Percentiles rank a stretch among this genome's conserved stretches.
phyloP scores from a whole-genome alignment of 2,113 vertebrate genomes.

The Mobula hypostoma region DNA sequence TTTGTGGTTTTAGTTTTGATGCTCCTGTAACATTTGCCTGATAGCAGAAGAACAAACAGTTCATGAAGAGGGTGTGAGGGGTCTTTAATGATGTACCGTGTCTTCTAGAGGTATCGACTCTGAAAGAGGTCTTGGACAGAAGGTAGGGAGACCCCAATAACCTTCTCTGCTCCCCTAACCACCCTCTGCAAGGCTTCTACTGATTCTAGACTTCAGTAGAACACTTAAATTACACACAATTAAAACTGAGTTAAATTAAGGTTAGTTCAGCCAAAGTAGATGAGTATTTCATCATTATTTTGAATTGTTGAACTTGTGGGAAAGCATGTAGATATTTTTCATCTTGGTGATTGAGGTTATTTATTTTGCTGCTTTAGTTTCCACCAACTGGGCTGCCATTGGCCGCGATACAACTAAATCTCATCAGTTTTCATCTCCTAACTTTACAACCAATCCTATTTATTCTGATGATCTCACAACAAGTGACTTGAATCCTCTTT shows the following conservation, averaged over 20 bases:
- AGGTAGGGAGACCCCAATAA: too few species aligned
- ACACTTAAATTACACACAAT: not conserved
- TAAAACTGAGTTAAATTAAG: not conserved
- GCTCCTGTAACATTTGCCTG: too few species aligned
- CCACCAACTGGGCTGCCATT: not conserved
- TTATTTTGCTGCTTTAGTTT: not conserved
- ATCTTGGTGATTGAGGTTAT: not conserved
- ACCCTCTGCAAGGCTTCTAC: not conserved
- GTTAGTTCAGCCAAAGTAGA: not conserved
- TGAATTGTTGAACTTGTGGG: not conserved
- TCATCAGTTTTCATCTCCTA: not conserved
- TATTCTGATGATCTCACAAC: not conserved
- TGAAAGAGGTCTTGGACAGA: too few species aligned
- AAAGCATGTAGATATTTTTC: not conserved
- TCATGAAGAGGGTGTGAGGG: too few species aligned
- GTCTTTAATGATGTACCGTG: too few species aligned
- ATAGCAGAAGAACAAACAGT: too few species aligned
- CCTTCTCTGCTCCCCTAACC: too few species aligned
- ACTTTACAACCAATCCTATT: not conserved
- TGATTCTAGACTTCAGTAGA: not conserved
- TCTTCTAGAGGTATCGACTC: too few species aligned
- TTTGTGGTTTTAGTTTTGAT: too few species aligned
- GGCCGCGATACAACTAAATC: not conserved
- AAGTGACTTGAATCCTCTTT: not conserved
- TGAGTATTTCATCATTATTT: not conserved